phyloP scores from a whole-genome alignment of 2,113 vertebrate genomes.

The Solenodon paradoxus region DNA sequence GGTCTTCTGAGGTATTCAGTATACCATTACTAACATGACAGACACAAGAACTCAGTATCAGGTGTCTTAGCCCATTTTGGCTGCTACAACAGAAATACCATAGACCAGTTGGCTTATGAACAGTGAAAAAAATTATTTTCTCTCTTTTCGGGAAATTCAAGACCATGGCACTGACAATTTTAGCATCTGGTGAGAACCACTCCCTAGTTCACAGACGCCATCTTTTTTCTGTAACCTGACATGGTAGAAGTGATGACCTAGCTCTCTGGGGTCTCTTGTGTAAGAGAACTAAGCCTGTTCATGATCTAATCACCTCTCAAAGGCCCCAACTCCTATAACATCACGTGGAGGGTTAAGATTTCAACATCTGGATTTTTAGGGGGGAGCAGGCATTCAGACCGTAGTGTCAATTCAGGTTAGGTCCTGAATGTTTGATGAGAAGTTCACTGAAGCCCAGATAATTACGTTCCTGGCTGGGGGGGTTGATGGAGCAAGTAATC shows the following conservation, averaged over 20 bases:
- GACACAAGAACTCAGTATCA: not conserved
- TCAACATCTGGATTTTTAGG: not conserved
- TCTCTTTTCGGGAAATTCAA: not conserved
- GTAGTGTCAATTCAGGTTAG: not conserved
- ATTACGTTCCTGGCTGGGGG: not conserved
- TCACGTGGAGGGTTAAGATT: not conserved
- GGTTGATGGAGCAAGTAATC: not conserved
- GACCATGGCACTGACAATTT: not conserved
- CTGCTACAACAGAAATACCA: not conserved
- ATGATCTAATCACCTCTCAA: not conserved
- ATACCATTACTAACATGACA: not conserved
- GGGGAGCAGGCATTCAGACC: not conserved
- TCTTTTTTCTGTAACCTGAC: not conserved
- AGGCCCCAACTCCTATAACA: not conserved
- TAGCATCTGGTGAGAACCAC: not conserved
- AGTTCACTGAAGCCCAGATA: accelerated
- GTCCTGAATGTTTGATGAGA: not conserved
- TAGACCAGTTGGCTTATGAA: not conserved
- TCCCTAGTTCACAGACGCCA: not conserved
- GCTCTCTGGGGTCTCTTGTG: not conserved
- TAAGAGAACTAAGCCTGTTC: not conserved
- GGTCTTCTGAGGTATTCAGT: not conserved
- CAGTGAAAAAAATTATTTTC: not conserved
- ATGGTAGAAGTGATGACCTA: not conserved
- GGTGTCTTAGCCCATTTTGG: not conserved